Evolutionary conservation across 2,113 vertebrate genomes (phyloP).

Genomic region (Prinia subflava): DNA sequence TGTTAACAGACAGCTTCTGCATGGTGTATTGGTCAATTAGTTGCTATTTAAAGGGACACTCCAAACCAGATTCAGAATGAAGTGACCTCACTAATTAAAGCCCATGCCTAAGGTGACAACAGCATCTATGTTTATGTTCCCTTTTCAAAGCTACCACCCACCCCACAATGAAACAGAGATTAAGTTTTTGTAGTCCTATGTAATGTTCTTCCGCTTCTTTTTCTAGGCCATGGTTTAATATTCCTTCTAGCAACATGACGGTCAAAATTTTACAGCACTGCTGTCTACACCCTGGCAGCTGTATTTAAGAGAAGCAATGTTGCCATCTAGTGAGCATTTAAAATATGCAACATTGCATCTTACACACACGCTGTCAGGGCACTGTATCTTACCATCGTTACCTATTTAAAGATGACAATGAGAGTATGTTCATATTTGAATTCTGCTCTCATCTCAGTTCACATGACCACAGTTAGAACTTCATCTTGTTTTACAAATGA

Average conservation of each 20-base stretch:
- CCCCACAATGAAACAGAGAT: background rate
- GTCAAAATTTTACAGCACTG: background rate
- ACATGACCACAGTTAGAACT: background rate
- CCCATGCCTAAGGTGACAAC: background rate
- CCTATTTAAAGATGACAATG: background rate
- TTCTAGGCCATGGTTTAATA: background rate
- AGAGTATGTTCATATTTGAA: background rate
- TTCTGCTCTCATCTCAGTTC: background rate
- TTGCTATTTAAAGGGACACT: background rate
- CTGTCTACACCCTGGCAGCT: background rate
- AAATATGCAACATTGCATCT: background rate
- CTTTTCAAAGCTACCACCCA: background rate
- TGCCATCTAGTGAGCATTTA: slow-evolving; percentile 63
- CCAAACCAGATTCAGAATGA: background rate
- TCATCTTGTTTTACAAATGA: background rate
- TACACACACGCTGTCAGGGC: accelerated
- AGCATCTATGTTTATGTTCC: background rate
- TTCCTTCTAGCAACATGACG: background rate
- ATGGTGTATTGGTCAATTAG: background rate
- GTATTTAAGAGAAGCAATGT: background rate
- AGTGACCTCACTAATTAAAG: background rate
- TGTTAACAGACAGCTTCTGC: background rate
- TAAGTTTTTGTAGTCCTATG: background rate
- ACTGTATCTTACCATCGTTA: background rate
- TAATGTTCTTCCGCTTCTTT: background rate